These are phyloP conservation scores for Aethina tumida DNA, from an alignment of 1,140 invertebrate genomes.

Conservation along the genomic window DNA sequence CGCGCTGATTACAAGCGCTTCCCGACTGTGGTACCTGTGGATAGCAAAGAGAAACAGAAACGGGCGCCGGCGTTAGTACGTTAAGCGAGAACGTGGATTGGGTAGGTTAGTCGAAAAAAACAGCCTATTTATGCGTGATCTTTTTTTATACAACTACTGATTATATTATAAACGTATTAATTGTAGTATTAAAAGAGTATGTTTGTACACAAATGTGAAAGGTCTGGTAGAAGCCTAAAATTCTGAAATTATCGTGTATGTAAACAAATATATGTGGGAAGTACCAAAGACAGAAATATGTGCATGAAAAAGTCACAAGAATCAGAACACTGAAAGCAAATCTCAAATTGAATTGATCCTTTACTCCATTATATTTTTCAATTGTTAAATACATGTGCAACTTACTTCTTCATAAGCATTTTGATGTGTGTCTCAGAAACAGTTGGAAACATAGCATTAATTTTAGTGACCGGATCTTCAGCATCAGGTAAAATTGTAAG, in stretches of 20 bases:
- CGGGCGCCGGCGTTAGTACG: too few species aligned
- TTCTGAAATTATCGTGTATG: too few species aligned
- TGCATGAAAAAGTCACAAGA: neutral
- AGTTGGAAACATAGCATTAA: conserved; percentile 84
- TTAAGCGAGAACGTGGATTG: too few species aligned
- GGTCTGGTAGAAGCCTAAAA: too few species aligned
- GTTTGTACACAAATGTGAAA: too few species aligned
- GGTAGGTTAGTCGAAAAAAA: too few species aligned
- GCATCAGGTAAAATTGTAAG: conserved; percentile 48
- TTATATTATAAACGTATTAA: too few species aligned
- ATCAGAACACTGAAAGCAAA: neutral
- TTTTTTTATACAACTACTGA: neutral
- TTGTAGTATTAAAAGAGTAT: too few species aligned
- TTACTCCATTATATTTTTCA: neutral
- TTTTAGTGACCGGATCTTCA: conserved; percentile 66
- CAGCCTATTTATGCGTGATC: conserved; percentile 1
- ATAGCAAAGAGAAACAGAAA: conserved; percentile 16
- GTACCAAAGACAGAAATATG: neutral
- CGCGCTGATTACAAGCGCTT: conserved; percentile 85
- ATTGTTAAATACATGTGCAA: conserved; percentile 26
- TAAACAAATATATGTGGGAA: too few species aligned
- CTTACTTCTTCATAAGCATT: conserved; percentile 79
- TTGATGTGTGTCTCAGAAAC: conserved; percentile 81
- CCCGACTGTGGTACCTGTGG: conserved; percentile 78
- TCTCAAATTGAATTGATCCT: neutral